Percentiles rank a stretch among this genome's conserved stretches.
Evolutionary conservation across 2,797 vertebrate species (phyloP).

Genomic region (Chiloscyllium punctatum): DNA sequence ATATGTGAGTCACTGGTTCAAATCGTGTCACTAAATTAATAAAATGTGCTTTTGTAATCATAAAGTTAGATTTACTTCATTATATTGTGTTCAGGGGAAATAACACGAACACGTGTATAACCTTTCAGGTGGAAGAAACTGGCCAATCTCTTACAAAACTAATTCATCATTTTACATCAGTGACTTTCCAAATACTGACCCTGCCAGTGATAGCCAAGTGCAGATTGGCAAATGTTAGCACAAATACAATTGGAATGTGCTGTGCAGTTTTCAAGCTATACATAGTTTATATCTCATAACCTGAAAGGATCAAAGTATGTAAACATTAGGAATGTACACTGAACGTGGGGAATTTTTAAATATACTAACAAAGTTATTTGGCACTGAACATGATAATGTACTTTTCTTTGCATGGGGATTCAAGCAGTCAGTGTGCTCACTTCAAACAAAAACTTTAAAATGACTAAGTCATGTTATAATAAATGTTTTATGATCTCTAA

Average conservation of each 20-base stretch:
- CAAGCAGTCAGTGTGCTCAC: neutral
- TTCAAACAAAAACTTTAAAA: neutral
- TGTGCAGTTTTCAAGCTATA: neutral
- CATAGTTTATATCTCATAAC: neutral
- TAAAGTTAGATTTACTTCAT: slow-evolving; percentile 11
- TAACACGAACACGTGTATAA: neutral
- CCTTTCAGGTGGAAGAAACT: neutral
- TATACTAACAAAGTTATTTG: neutral
- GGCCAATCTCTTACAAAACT: neutral
- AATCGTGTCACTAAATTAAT: slow-evolving; percentile 20
- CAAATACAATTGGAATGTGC: neutral
- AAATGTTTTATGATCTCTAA: neutral
- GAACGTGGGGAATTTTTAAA: neutral
- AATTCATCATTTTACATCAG: neutral
- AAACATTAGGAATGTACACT: neutral
- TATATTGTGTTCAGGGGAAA: neutral
- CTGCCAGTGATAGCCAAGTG: neutral
- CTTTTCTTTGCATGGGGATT: neutral
- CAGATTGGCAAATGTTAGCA: neutral
- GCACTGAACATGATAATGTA: neutral
- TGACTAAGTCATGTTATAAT: neutral
- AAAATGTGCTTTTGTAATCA: neutral
- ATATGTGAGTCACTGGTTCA: neutral
- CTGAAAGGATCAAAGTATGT: neutral
- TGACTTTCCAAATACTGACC: neutral